Evolutionary conservation across 2,797 vertebrate genomes (phyloP), one percentile per base, ranked within the genome.

Genomic region (Pseudomugil gertrudae): DNA sequence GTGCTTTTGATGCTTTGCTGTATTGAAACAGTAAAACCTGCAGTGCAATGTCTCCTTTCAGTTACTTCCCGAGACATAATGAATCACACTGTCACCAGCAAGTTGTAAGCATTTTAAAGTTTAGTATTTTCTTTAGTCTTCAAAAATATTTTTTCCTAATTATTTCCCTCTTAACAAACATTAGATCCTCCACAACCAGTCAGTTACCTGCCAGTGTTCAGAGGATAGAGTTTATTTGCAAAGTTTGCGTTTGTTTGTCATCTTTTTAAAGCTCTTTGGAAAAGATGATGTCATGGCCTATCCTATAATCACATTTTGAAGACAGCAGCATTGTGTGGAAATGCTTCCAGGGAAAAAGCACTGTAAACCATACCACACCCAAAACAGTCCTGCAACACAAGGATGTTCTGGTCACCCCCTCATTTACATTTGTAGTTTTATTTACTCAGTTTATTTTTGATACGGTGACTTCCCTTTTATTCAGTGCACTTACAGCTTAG

Each of bases 21-120:
- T 66, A 30, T 80, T 69, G 51, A 70, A 78, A 40, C 52, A 21
- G 51, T 55, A 15, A 64, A 48, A 50, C 35, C 23, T 17, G 9
- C 50, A 57, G 32, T 68, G 59, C 76, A 65, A 24, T 64, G 40
- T 21, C 8, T 80, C 57, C 74, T 63, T 74, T 56, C 54, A 63
- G 23, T 68, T 68, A 77, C 23, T 59, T 38, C 67, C 48, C 36
- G 38, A 61, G 47, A 63, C 70, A 30, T 52, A 72, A 58, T 73
- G 55, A 80, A 45, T 72, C 65, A 14, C 27, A 71, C 55, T 50
- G 47, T 63, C 53, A 24, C 29, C 63, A 11, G 59, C 15, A 50
- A 61, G 52, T 59, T 74, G 56, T 56, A 65, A 43, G 40, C 51
- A 54, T 29, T 36, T 52, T 38, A 45, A 19, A 48, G 35, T 54